Conservation (phyloP, 1,140 invertebrate species). For the Phortica variegata region DNA sequence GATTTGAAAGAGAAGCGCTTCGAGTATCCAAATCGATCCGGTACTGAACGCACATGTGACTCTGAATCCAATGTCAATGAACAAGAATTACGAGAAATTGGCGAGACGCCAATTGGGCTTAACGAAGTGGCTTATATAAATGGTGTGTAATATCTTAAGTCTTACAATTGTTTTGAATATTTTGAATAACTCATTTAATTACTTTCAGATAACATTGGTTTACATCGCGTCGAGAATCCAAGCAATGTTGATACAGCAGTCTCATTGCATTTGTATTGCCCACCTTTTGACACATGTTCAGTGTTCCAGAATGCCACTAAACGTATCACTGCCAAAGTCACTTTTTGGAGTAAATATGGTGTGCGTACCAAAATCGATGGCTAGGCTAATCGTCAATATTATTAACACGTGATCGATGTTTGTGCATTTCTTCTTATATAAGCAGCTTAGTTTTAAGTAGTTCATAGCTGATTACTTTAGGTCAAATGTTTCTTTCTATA, state of each 20-base stretch:
- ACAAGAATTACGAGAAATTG: constrained; percentile 62
- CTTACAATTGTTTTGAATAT: background rate
- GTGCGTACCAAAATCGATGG: constrained; percentile 34
- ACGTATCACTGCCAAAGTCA: constrained; percentile 63
- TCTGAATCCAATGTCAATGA: constrained; percentile 26
- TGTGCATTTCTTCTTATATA: too few relatives aligned
- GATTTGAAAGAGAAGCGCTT: constrained; percentile 68
- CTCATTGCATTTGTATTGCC: constrained; percentile 94
- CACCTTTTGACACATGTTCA: constrained; percentile 85
- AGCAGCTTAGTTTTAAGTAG: too few relatives aligned
- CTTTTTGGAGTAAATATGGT: constrained; percentile 70
- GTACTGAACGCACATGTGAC: constrained; percentile 4
- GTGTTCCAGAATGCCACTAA: constrained; percentile 92
- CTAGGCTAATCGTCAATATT: constrained; percentile 14
- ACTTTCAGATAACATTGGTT: constrained; percentile 80
- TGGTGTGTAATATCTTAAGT: constrained; percentile 66
- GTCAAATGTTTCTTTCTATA: too few relatives aligned
- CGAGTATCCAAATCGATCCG: constrained; percentile 36
- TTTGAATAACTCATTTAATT: background rate
- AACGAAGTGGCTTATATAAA: constrained; percentile 95
- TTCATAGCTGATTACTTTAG: too few relatives aligned
- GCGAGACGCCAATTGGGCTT: constrained; percentile 64
- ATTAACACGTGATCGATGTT: background rate
- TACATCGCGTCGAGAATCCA: constrained; percentile 95
- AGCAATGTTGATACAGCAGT: constrained; percentile 85